A percentile compares a stretch with the other conserved stretches of the same genome.
Evolutionary conservation across 2,888 invertebrate species (phyloP).

Genomic region (Ectemnius cavifrons): DNA sequence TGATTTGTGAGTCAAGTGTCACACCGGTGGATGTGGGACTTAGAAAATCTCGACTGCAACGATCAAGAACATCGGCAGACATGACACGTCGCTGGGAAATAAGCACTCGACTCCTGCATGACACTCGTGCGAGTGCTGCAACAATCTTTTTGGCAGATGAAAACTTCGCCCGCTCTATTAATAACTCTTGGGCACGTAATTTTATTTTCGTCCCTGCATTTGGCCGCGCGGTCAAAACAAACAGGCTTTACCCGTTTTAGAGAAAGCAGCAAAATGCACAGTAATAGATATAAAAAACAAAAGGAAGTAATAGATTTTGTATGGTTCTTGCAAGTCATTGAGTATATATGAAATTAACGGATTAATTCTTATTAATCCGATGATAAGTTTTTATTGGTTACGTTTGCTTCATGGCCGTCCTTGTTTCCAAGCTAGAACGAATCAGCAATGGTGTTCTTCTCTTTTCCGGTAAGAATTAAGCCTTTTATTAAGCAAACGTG

Average conservation of each 20-base stretch:
- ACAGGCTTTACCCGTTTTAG: slow-evolving; percentile 12
- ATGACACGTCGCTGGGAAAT: neutral
- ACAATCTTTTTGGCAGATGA: slow-evolving; percentile 39
- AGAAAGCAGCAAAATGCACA: too few species aligned
- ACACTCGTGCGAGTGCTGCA: slow-evolving; percentile 1
- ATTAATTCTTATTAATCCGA: too few species aligned
- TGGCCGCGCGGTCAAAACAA: slow-evolving; percentile 36
- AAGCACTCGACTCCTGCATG: neutral
- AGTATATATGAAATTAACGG: too few species aligned
- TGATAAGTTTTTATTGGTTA: too few species aligned
- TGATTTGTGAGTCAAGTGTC: neutral
- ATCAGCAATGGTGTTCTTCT: slow-evolving; percentile 8
- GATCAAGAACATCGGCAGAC: neutral
- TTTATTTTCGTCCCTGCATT: slow-evolving; percentile 47
- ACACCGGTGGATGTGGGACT: neutral
- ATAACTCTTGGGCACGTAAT: slow-evolving; percentile 24
- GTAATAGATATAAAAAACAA: too few species aligned
- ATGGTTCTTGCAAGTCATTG: too few species aligned
- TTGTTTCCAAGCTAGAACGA: neutral
- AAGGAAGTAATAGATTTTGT: too few species aligned
- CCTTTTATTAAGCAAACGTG: slow-evolving; percentile 20
- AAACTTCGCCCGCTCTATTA: slow-evolving; percentile 34
- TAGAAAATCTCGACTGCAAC: neutral
- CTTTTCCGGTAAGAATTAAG: slow-evolving; percentile 9
- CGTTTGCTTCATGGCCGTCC: neutral